Evolutionary conservation across 2,888 invertebrate genomes (phyloP), one percentile per base, ranked within the genome.

Genomic region (Plagodis dolabraria): DNA sequence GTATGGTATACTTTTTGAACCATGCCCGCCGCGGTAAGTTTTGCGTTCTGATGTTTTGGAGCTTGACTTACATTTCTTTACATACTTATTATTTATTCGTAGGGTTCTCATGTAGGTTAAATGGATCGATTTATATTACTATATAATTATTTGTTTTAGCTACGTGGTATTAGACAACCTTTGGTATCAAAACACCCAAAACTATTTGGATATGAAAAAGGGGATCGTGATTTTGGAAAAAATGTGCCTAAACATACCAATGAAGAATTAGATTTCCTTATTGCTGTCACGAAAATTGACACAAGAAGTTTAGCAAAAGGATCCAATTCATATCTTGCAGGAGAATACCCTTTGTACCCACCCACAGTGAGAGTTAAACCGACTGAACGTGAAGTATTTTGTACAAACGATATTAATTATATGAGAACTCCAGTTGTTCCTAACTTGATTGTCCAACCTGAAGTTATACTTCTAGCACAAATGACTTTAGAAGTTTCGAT

Each of bases 401-500:
- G 90, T 62, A 89, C 90, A 2, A 92, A 91, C 62, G 89, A 91
- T 64, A 76, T 89, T 6, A 91, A 92, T 71, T 79, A 68, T 36
- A 72, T 88, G 8, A 71, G 80, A 69, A 57, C 57, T 12, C 58
- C 69, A 5, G n/a, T 79, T 0, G 68, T 55, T 34, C 81, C 85
- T 0, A 58, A 74, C 9, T 51, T 82, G 40, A 46, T 82, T 2
- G 77, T 91, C 33, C 82, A 79, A 43, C 68, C 86, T 22, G 69
- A 74, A 6, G 60, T 82, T 0, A 71, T 91, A 44, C 68, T 91
- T 60, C 70, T 83, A 61, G 79, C 91, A 0, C 87, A 92, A 67
- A 92, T 92, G 89, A 76, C 77, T 36, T 65, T 92, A 43, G 83
- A 87, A 69, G 79, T 83, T n/a, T 85, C 85, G 8, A 69, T 91